Conservation (phyloP, 2,797 vertebrate species). For the Bovichtus diacanthus region DNA sequence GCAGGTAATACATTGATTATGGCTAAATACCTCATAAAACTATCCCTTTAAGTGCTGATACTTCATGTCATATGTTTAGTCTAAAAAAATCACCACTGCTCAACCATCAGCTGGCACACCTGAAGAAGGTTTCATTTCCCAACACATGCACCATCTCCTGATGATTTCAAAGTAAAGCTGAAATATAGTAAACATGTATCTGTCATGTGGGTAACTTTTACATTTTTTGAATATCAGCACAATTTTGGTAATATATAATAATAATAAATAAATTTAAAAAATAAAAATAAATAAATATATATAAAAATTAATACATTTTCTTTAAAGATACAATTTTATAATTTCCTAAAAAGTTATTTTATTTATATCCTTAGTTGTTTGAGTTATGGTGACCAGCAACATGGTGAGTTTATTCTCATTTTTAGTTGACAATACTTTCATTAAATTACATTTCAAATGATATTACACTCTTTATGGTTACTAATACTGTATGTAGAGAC, state of each 20-base stretch:
- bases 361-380: background rate
- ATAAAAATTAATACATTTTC: no score
- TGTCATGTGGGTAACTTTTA: background rate
- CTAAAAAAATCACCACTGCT: no score
- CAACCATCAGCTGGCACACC: background rate
- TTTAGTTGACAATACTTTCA: background rate
- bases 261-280: no score
- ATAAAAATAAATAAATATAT: no score
- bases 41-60: background rate
- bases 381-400: no score
- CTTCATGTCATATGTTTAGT: no score
- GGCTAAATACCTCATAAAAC: background rate
- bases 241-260: no score
- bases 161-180: background rate
- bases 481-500: slow-evolving; percentile 2
- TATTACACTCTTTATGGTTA: background rate
- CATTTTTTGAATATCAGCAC: no score
- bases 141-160: background rate
- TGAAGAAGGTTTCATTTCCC: background rate
- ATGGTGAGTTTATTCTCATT: background rate
- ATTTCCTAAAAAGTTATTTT: background rate
- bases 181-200: background rate
- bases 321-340: background rate
- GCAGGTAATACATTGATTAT: no score
- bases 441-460: no score